These are phyloP conservation scores for Blastobasis lacticolella DNA, from an alignment of 2,888 invertebrate species.

Conservation along the genomic window DNA sequence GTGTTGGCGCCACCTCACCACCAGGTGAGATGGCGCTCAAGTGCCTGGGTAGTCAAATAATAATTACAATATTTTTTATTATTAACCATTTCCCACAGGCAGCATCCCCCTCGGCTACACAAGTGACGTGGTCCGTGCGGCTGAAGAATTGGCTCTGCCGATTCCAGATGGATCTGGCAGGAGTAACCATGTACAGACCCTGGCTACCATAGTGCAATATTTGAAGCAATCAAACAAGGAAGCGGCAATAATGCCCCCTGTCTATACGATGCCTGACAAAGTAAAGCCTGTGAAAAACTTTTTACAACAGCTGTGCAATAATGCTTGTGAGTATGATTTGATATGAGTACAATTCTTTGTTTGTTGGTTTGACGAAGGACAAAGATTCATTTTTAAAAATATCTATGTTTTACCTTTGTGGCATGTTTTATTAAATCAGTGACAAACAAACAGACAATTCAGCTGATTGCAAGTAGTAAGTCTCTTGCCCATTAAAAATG, in stretches of 20 bases:
- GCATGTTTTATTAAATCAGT: no score
- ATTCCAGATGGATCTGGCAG: slow-evolving; percentile 35
- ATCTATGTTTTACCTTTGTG: no score
- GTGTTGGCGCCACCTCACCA: no score
- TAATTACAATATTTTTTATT: no score
- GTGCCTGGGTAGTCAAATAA: no score
- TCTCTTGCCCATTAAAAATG: no score
- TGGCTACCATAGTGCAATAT: slow-evolving; percentile 36
- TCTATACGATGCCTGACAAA: slow-evolving; percentile 54
- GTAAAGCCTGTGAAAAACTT: slow-evolving; percentile 36
- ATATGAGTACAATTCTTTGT: no score
- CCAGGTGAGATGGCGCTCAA: no score
- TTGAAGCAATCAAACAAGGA: slow-evolving; percentile 29
- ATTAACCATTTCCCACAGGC: slow-evolving; percentile 22
- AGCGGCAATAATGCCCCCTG: slow-evolving; percentile 31
- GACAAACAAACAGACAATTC: no score
- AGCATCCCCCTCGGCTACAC: slow-evolving; percentile 50
- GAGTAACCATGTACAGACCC: slow-evolving; percentile 35
- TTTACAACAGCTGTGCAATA: slow-evolving; percentile 41
- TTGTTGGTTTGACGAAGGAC: no score
- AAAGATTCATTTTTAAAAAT: no score
- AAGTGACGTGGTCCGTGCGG: slow-evolving; percentile 40
- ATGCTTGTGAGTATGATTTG: slow-evolving; percentile 31
- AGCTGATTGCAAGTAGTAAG: no score
- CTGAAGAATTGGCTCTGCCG: slow-evolving; percentile 34